Conservation (phyloP, 2,888 invertebrate genomes). For the Caenorhabditis parvicauda region DNA sequence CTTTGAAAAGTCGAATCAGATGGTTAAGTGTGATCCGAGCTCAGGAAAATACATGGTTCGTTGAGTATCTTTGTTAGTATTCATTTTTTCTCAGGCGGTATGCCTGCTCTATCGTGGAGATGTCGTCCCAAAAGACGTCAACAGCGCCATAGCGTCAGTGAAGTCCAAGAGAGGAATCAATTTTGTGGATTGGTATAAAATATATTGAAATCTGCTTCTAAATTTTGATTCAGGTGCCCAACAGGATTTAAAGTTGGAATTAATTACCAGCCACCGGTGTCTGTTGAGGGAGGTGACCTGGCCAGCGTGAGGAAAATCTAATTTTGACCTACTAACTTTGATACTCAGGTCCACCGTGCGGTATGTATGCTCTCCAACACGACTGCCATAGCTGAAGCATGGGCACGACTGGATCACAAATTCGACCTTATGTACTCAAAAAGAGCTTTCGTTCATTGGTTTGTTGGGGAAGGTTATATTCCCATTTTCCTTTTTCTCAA, state of each 20-base stretch:
- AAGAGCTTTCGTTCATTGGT: slow-evolving; percentile 45
- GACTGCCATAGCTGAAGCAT: slow-evolving; percentile 81
- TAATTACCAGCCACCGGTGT: slow-evolving; percentile 70
- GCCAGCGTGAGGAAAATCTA: slow-evolving; percentile 54
- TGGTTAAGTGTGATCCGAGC: slow-evolving; percentile 75
- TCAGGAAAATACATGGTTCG: slow-evolving; percentile 57
- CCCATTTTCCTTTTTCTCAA: no score
- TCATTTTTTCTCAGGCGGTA: slow-evolving; percentile 73
- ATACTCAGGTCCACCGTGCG: slow-evolving; percentile 66
- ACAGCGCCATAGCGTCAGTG: slow-evolving; percentile 58
- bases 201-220: background rate
- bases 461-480: slow-evolving; percentile 34
- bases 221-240: slow-evolving; percentile 69
- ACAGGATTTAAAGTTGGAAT: slow-evolving; percentile 73
- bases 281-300: slow-evolving; percentile 87
- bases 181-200: slow-evolving; percentile 69
- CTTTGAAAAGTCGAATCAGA: slow-evolving; percentile 79
- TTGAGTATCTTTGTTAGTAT: background rate
- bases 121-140: slow-evolving; percentile 76
- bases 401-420: slow-evolving; percentile 77
- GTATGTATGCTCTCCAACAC: slow-evolving; percentile 85
- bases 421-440: slow-evolving; percentile 62
- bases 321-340: background rate
- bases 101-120: slow-evolving; percentile 92
- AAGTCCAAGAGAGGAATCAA: slow-evolving; percentile 66